phyloP scores from a whole-genome alignment of 2,797 vertebrate genomes.

The Chelonia mydas region DNA sequence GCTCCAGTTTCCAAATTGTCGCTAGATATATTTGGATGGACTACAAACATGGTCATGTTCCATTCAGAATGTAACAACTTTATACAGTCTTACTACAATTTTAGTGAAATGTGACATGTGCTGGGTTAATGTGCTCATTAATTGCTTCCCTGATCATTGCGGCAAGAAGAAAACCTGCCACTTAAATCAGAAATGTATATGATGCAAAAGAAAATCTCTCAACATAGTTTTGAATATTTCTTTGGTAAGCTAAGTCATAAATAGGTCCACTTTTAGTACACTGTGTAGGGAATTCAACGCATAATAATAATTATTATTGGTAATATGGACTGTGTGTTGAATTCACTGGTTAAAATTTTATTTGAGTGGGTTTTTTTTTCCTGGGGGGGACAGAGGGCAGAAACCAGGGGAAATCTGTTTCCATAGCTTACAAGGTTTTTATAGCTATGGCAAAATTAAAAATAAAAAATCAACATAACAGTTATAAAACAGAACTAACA shows the following conservation, averaged over 20 bases:
- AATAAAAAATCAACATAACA: neutral
- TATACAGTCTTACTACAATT: neutral
- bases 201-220: neutral
- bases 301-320: neutral
- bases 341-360: neutral
- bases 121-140: neutral
- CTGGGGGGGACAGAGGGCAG: neutral
- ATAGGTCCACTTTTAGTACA: neutral
- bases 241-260: neutral
- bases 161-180: neutral
- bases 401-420: neutral
- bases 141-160: fast-evolving
- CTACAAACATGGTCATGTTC: fast-evolving
- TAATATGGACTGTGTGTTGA: neutral
- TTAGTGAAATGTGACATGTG: neutral
- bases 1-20: neutral
- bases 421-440: neutral
- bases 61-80: neutral
- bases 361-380: neutral
- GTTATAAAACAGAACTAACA: neutral
- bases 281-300: neutral
- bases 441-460: neutral
- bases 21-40: neutral
- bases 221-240: fast-evolving
- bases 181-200: neutral